Evolutionary conservation across 2,797 vertebrate genomes (phyloP).

Genomic region (Enteromius afrohamiltoni): DNA sequence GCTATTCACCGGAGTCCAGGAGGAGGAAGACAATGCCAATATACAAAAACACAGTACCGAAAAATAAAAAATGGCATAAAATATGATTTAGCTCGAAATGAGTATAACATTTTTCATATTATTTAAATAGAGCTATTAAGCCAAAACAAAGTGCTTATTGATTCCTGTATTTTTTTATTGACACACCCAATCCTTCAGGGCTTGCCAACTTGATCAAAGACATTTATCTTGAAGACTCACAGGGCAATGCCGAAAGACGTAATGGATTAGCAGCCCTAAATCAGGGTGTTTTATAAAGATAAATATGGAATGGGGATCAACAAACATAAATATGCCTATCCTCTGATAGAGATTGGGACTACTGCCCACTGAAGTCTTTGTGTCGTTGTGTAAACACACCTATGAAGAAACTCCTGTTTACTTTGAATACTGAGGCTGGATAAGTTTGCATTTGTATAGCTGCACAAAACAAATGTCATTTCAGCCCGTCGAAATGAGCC

Average conservation of each 20-base stretch:
- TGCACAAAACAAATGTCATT: too few relatives aligned
- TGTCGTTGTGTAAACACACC: too few relatives aligned
- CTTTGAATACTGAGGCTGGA: neutral
- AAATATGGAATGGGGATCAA: neutral
- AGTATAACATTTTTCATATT: neutral
- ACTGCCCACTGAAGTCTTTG: neutral
- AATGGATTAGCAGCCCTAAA: neutral
- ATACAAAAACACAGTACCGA: neutral
- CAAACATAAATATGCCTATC: neutral
- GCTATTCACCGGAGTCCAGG: neutral
- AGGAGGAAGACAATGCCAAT: neutral
- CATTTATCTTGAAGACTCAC: neutral
- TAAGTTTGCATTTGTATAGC: too few relatives aligned
- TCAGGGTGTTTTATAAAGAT: neutral
- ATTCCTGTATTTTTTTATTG: neutral
- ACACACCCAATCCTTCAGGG: neutral
- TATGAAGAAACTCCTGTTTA: neutral
- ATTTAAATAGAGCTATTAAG: neutral
- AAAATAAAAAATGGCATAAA: neutral
- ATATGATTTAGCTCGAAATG: neutral
- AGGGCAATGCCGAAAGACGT: neutral
- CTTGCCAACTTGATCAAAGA: neutral
- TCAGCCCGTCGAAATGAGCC: too few relatives aligned
- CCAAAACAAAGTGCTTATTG: neutral
- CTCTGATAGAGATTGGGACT: conserved; percentile 4